A percentile compares a stretch with the other conserved stretches of the same genome.
Conservation (phyloP, 2,888 invertebrate genomes). For the Pseudococcus longispinus region DNA sequence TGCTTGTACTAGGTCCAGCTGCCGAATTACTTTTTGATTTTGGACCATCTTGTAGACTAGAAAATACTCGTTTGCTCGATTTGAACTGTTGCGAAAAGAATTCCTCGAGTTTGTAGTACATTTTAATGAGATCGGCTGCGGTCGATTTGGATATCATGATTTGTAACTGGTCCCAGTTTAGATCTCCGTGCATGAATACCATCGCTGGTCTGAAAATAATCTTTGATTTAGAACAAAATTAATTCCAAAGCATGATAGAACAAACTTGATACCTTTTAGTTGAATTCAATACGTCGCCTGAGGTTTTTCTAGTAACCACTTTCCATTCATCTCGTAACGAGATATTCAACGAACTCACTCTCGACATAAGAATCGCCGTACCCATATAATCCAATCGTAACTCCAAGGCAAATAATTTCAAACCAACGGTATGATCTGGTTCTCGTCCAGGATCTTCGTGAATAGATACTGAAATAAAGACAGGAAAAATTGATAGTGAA, state of each 20-base stretch:
- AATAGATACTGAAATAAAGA: constrained; percentile 73
- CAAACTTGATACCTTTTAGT: constrained; percentile 50
- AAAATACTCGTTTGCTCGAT: constrained; percentile 91
- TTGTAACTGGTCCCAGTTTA: constrained; percentile 95
- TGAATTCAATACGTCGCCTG: constrained; percentile 51
- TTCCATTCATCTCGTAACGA: constrained; percentile 89
- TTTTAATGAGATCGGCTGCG: constrained; percentile 94
- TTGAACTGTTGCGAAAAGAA: constrained; percentile 98
- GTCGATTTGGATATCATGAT: constrained; percentile 96
- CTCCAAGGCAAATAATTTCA: constrained; percentile 84
- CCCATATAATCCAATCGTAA: constrained; percentile 97
- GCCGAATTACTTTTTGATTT: constrained; percentile 43
- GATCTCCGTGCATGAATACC: constrained; percentile 89
- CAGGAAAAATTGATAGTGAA: background rate
- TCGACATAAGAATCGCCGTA: constrained; percentile 89
- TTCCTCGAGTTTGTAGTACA: constrained; percentile 95
- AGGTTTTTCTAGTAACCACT: constrained; percentile 62
- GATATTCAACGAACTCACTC: constrained; percentile 82
- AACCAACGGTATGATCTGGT: constrained; percentile 82
- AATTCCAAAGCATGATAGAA: background rate
- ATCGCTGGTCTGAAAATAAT: constrained; percentile 73
- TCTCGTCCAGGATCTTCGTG: constrained; percentile 88
- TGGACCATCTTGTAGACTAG: constrained; percentile 67
- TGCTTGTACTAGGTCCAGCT: constrained; percentile 58
- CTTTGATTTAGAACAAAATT: background rate